Base-by-base conservation (phyloP, 2,113 vertebrate species). In the Pangasianodon gigas region DNA sequence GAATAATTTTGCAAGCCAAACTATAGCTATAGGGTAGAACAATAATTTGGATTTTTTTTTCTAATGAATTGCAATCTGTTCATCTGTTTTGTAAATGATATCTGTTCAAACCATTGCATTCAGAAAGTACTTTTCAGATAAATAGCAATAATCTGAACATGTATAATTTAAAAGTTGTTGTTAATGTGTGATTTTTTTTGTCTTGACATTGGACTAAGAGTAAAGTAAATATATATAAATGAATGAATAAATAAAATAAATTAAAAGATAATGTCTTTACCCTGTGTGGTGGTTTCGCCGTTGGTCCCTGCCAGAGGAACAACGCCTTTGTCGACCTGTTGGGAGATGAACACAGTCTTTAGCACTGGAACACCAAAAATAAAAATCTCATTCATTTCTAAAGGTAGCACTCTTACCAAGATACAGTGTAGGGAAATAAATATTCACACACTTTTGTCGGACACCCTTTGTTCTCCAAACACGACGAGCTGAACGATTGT, bases 221-320 rank as follows among this genome's bases (percentile, higher is more conserved):
- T 37, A 37, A 37, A 37, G 37, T 37, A n/a, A n/a, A n/a, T n/a
- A n/a, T n/a, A 37, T 1, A 37, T 37, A 37, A 37, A 37, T 37
- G 37, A 37, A 37, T 37, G 1, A 37, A 37, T 37, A 37, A 37
- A 37, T 37, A 37, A 37, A 37, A 37, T 37, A 37, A 37, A 37
- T 37, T 37, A 37, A 37, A 37, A 37, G 1, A 48, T 79, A 2
- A 80, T 0, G 48, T 7, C 41, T 89, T n/a, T 96, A 99, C 98
- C 98, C 96, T 99, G 98, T 4, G 98, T 99, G 90, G 98, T 99
- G 90, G 98, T 98, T 96, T 99, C 98, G 52, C 98, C 98, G 80
- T 99, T 96, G 0, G 98, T 99, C 91, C 98, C 98, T 0, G 98
- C 98, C 51, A 99, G 96, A 3, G 98, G 98, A 67, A 99, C 98